phyloP scores from a whole-genome alignment of 1,140 invertebrate genomes.

The Plectrocnemia conspersa region DNA sequence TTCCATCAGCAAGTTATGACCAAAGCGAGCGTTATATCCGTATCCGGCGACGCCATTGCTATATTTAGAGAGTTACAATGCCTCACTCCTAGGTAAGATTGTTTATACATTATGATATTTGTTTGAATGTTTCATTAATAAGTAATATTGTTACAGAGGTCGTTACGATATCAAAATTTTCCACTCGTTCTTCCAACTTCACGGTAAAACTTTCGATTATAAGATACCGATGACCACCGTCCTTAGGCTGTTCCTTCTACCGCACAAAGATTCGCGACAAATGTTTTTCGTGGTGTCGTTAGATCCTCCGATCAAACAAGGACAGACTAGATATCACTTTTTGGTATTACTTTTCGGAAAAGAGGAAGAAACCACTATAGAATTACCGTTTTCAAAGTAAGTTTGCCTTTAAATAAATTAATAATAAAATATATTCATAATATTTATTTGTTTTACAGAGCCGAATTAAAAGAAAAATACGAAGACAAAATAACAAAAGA shows the following conservation, averaged over 20 bases:
- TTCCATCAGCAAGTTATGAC: constrained; percentile 95
- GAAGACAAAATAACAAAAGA: constrained; percentile 91
- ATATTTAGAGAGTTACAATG: constrained; percentile 97
- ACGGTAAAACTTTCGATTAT: constrained; percentile 99
- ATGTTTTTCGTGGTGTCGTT: constrained; percentile 98
- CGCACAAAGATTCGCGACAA: constrained; percentile 96
- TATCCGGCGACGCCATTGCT: constrained; percentile 95
- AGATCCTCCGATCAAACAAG: constrained; percentile 99
- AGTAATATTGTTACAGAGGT: constrained; percentile 66
- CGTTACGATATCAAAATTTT: constrained; percentile 99
- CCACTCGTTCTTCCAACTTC: constrained; percentile 94
- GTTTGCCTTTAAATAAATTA: constrained; percentile 35
- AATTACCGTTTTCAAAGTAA: constrained; percentile 87
- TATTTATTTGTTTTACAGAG: constrained; percentile 49
- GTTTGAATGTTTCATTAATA: neutral
- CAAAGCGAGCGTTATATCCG: constrained; percentile 96
- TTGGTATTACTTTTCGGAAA: constrained; percentile 91
- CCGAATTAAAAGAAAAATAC: constrained; percentile 91
- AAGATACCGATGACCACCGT: constrained; percentile 98
- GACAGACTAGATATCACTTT: constrained; percentile 95
- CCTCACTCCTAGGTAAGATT: constrained; percentile 85
- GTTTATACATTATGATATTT: no score
- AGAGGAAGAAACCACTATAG: constrained; percentile 92
- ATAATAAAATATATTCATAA: neutral
- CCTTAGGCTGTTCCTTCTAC: constrained; percentile 87